These are phyloP conservation scores for Nothoprocta pentlandii DNA, from an alignment of 2,113 vertebrate species.

Conservation along the genomic window DNA sequence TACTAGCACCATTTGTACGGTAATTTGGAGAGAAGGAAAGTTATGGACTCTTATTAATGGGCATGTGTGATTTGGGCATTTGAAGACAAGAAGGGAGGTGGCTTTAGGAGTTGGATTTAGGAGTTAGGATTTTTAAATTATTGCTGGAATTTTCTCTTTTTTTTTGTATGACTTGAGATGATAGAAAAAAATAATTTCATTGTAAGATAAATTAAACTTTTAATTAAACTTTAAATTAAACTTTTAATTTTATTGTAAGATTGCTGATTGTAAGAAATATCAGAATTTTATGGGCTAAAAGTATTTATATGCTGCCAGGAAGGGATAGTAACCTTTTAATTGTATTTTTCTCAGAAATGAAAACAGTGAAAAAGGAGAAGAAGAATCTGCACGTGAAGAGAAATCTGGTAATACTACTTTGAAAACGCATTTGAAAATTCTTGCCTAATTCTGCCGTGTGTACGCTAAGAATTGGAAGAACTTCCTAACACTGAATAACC, in stretches of 20 bases:
- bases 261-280: not conserved
- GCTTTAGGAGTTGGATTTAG: not conserved
- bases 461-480: not conserved
- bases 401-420: constrained; percentile 70
- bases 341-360: constrained; percentile 46
- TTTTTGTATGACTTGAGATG: not conserved
- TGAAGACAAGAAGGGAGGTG: not conserved
- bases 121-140: not conserved
- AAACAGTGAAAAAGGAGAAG: constrained; percentile 41
- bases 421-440: not conserved
- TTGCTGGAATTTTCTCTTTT: not conserved
- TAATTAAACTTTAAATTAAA: not conserved
- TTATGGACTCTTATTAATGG: not conserved
- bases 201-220: too few relatives aligned
- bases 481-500: not conserved
- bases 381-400: constrained; percentile 53
- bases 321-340: not conserved
- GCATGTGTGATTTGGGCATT: not conserved
- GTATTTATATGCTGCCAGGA: not conserved
- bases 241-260: not conserved
- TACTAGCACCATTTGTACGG: constrained; percentile 66
- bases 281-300: not conserved
- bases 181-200: not conserved
- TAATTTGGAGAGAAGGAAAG: constrained; percentile 55
- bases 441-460: not conserved